Conservation (phyloP, 2,797 vertebrate species). For the Varecia variegata region DNA sequence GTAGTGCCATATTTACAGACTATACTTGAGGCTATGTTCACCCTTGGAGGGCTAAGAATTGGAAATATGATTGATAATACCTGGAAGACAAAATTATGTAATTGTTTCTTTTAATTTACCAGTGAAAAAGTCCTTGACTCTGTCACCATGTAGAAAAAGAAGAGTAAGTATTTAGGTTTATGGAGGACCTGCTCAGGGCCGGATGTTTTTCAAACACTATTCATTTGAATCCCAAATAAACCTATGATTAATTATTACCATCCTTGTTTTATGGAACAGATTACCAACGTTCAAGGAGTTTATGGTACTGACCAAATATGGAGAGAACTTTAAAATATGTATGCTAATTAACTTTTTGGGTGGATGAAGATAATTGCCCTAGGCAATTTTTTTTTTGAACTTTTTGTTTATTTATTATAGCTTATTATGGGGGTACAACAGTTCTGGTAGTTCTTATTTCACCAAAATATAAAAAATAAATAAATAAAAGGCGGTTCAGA, state of each 20-base stretch:
- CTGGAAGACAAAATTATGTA: neutral
- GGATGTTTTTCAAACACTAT: neutral
- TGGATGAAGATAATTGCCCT: neutral
- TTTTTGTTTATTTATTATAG: too few species aligned
- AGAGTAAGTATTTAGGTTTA: neutral
- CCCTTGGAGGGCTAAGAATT: neutral
- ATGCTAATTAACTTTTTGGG: neutral
- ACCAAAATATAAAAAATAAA: neutral
- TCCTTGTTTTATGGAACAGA: neutral
- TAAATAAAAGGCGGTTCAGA: neutral
- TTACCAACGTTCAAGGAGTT: neutral
- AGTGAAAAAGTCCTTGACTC: neutral
- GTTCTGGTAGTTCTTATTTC: neutral
- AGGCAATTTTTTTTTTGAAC: neutral
- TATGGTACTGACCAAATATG: neutral
- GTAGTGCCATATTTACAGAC: neutral
- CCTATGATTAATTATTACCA: neutral
- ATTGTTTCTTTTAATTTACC: neutral
- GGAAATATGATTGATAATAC: neutral
- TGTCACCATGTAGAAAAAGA: neutral
- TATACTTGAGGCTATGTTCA: neutral
- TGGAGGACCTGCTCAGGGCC: neutral
- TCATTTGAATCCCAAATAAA: neutral
- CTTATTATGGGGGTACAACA: too few species aligned
- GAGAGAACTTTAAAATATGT: neutral